Base-by-base conservation (phyloP, 1,140 invertebrate genomes). In the Choristoneura fumiferana region DNA sequence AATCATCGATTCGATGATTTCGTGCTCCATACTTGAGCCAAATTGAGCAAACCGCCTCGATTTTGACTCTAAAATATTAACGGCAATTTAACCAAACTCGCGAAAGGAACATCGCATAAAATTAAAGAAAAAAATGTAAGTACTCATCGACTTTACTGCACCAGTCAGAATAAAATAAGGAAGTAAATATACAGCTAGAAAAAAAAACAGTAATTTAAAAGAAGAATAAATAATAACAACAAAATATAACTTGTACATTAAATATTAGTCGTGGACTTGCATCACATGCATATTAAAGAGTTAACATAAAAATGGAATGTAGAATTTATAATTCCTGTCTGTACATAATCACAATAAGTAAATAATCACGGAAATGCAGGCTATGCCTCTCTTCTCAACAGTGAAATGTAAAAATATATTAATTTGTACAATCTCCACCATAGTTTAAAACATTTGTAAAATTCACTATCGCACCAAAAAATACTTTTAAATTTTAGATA, bases 361-460 rank as follows among this genome's bases (percentile, higher is more conserved):
- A 83, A 81, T 65, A 79, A 83, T 84, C 78, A 79, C 77, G 77
- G 81, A 79, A 76, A 77, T 64, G 63, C 62, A 87, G 83, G 84
- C 86, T 87, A 73, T 77, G 82, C 84, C 78, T 77, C 73, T 77
- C 71, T 78, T 76, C 71, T 81, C 76, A 84, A 84, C 76, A 86
- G 77, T 70, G 72, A 83, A 82, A 84, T 89, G 81, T 86, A 87
- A 86, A 89, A 87, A 89, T 89, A 87, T 87, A 86, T 86, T 82
- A 86, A 85, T 89, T 89, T 87, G 83, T 86, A 89, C 84, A 87
- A 67, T 84, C 74, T 86, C 75, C 69, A 70, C 65, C 69, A 76
- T 82, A 76, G 64, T 75, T 70, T 72, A 75, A 71, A 86, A 88
- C 77, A 84, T 84, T 88, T 87, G 85, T 88, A 88, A 73, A 88